Percentiles rank a stretch among this genome's conserved stretches.
Evolutionary conservation across 1,140 invertebrate species (phyloP).

Genomic region (Helicoverpa armigera): DNA sequence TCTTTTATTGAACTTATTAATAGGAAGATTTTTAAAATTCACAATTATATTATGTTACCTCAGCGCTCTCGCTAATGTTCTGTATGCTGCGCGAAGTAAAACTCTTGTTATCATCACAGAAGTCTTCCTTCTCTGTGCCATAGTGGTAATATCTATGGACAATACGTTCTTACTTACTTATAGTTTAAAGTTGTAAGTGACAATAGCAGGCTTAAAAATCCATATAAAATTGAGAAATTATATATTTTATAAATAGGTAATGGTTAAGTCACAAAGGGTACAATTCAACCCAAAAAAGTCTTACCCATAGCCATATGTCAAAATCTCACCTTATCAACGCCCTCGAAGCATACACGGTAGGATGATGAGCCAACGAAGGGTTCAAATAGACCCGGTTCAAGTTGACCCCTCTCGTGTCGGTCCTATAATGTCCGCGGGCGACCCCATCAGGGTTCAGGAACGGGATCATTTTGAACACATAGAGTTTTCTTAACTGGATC

Average conservation of each 20-base stretch:
- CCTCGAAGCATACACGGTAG: conserved; percentile 78
- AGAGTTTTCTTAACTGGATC: conserved; percentile 90
- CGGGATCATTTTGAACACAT: conserved; percentile 97
- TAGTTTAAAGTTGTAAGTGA: too few relatives aligned
- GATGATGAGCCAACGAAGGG: conserved; percentile 75
- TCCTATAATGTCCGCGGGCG: conserved; percentile 95
- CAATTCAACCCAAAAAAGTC: too few relatives aligned
- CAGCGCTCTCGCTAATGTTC: conserved; percentile 74
- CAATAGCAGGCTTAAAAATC: too few relatives aligned
- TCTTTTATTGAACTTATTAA: too few relatives aligned
- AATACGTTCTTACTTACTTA: too few relatives aligned
- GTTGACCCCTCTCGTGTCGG: conserved; percentile 96
- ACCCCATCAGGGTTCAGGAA: conserved; percentile 98
- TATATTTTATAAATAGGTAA: too few relatives aligned
- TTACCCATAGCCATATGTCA: not conserved
- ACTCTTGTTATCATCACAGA: conserved; percentile 87
- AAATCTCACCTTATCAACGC: conserved; percentile 76
- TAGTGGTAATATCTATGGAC: conserved; percentile 75
- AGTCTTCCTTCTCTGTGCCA: conserved; percentile 78
- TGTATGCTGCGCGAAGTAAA: conserved; percentile 75
- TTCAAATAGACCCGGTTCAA: conserved; percentile 87
- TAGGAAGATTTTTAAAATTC: too few relatives aligned
- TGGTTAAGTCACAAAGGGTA: too few relatives aligned
- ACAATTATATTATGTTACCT: too few relatives aligned
- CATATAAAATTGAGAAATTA: too few relatives aligned